A percentile compares a stretch with the other conserved stretches of the same genome.
Evolutionary conservation across 1,140 invertebrate species (phyloP).

Genomic region (Pseudachorutes palmiensis): DNA sequence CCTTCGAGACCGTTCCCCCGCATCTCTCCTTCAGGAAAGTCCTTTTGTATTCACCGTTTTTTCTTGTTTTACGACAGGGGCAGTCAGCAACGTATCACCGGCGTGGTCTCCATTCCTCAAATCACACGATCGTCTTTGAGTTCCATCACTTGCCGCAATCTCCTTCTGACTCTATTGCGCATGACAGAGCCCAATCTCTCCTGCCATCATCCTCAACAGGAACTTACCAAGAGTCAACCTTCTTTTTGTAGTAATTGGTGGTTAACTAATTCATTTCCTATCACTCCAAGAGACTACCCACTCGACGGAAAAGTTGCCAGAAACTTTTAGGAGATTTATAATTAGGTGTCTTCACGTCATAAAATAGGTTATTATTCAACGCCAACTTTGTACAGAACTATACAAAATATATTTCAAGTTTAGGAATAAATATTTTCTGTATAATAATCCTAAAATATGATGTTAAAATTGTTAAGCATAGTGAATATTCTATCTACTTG

Average conservation of each 20-base stretch:
- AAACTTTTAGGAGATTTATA: too few species aligned
- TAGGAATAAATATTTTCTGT: too few species aligned
- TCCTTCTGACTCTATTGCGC: not conserved
- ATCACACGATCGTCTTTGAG: not conserved
- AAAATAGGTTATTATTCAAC: too few species aligned
- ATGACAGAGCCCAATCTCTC: not conserved
- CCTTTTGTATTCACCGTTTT: constrained; percentile 2
- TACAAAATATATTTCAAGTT: too few species aligned
- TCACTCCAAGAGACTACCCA: not conserved
- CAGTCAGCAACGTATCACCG: not conserved
- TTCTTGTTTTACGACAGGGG: not conserved
- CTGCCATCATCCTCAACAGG: not conserved
- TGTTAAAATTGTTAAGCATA: too few species aligned
- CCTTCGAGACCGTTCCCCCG: not conserved
- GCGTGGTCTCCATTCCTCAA: not conserved
- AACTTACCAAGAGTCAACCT: not conserved
- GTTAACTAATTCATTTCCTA: not conserved
- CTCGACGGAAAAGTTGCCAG: not conserved
- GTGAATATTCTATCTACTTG: too few species aligned
- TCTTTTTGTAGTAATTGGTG: not conserved
- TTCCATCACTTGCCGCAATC: not conserved
- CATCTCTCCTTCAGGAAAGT: not conserved
- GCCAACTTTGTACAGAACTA: too few species aligned
- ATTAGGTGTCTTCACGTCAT: too few species aligned
- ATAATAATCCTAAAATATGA: too few species aligned